A percentile compares a stretch with the other conserved stretches of the same genome.
Conservation (phyloP, 2,113 vertebrate genomes). For the Ranitomeya variabilis region DNA sequence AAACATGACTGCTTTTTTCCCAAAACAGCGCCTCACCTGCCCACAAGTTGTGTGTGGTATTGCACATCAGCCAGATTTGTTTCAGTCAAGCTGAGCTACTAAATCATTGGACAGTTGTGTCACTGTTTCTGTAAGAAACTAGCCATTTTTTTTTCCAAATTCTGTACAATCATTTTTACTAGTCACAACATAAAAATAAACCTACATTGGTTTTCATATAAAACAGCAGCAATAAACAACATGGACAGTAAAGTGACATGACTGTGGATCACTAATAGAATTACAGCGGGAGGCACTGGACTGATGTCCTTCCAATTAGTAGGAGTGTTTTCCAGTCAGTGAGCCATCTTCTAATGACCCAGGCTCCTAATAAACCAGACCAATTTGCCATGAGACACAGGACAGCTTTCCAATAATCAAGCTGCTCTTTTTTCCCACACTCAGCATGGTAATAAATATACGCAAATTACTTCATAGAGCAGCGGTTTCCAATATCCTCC, state of each 20-base stretch:
- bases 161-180: too few relatives aligned
- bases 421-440: constrained; percentile 39
- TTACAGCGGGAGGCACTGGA: not conserved
- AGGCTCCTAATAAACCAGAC: constrained; percentile 30
- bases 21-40: too few relatives aligned
- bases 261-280: not conserved
- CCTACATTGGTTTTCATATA: not conserved
- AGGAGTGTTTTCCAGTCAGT: not conserved
- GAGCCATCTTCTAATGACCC: not conserved
- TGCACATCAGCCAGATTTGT: not conserved
- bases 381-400: constrained; percentile 27
- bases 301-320: constrained; percentile 13
- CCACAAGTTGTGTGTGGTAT: not conserved
- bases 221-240: not conserved
- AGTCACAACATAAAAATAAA: too few relatives aligned
- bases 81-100: not conserved
- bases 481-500: constrained; percentile 45
- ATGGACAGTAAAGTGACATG: not conserved
- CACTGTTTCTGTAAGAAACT: not conserved
- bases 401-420: constrained; percentile 44
- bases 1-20: not conserved
- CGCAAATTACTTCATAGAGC: constrained; percentile 23
- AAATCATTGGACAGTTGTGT: not conserved
- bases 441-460: constrained; percentile 48
- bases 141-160: not conserved